Evolutionary conservation across 1,140 invertebrate species (phyloP).

Genomic region (Luehdorfia chinensis): DNA sequence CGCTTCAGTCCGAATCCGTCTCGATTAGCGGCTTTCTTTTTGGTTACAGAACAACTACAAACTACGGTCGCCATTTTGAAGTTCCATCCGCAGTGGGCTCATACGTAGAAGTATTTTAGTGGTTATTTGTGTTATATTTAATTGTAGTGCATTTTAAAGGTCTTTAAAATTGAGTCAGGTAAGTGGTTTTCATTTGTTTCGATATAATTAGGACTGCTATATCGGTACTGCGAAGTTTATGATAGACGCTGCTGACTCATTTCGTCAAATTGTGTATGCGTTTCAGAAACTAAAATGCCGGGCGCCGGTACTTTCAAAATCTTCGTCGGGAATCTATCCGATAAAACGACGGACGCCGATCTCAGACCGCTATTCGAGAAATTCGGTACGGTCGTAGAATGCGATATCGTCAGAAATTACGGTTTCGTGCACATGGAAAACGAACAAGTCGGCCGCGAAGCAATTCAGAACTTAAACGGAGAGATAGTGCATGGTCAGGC

Average conservation of each 20-base stretch:
- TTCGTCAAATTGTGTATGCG: conserved; percentile 74
- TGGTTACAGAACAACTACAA: neutral
- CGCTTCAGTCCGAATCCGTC: neutral
- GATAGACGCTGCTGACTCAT: conserved; percentile 71
- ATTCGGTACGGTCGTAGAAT: conserved; percentile 96
- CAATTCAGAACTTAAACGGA: conserved; percentile 94
- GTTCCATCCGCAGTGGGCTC: conserved; percentile 20
- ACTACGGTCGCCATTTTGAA: conserved; percentile 47
- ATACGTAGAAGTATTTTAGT: conserved; percentile 23
- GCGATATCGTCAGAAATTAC: conserved; percentile 97
- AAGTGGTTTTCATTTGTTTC: conserved; percentile 29
- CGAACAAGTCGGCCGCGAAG: conserved; percentile 92
- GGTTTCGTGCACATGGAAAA: conserved; percentile 98
- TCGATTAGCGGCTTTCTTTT: no score
- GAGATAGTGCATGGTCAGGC: conserved; percentile 90
- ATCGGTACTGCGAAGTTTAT: conserved; percentile 42
- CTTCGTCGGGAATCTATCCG: conserved; percentile 96
- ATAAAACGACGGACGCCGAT: conserved; percentile 91
- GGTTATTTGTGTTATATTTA: conserved; percentile 28
- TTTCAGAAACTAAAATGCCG: conserved; percentile 83
- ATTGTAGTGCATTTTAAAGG: conserved; percentile 28
- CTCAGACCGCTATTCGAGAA: conserved; percentile 95
- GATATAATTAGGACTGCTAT: conserved; percentile 14
- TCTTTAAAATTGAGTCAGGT: conserved; percentile 33
- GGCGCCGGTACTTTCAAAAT: conserved; percentile 95